Percentiles rank a stretch among this genome's conserved stretches.
phyloP scores from a whole-genome alignment of 2,797 vertebrate species.

The Tapera naevia region DNA sequence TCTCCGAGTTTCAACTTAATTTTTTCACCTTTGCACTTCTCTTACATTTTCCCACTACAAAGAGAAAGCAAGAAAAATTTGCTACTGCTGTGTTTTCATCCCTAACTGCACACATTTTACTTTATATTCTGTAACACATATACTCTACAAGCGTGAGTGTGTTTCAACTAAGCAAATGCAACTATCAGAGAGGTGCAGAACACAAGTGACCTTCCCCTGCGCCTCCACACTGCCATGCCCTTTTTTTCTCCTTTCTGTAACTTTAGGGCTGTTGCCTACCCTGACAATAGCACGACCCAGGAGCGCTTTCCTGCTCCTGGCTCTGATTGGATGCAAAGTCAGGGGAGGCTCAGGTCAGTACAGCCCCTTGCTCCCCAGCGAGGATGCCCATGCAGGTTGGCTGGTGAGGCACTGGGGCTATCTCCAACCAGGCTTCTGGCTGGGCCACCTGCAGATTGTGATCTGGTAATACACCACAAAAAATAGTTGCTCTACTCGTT shows the following conservation, averaged over 20 bases:
- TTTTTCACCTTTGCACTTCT: neutral
- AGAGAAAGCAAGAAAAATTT: neutral
- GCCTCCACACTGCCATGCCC: neutral
- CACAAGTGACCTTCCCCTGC: neutral
- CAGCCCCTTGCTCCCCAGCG: neutral
- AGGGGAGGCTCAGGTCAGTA: neutral
- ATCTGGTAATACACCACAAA: neutral
- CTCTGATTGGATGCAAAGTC: rapidly evolving
- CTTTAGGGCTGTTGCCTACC: neutral
- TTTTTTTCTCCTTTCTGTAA: neutral
- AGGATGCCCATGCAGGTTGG: neutral
- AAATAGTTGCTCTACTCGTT: neutral
- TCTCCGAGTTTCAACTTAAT: neutral
- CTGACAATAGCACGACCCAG: rapidly evolving
- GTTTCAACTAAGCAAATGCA: neutral
- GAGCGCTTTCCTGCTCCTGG: neutral
- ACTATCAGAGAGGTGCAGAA: neutral
- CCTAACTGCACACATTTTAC: neutral
- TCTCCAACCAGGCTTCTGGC: neutral
- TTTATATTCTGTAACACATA: neutral
- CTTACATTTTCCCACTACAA: neutral
- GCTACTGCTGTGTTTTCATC: neutral
- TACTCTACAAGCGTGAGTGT: neutral
- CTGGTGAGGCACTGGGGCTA: neutral
- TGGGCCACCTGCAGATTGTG: neutral